These are phyloP conservation scores for Chionoecetes opilio DNA, from an alignment of 1,140 invertebrate species.

Conservation along the genomic window DNA sequence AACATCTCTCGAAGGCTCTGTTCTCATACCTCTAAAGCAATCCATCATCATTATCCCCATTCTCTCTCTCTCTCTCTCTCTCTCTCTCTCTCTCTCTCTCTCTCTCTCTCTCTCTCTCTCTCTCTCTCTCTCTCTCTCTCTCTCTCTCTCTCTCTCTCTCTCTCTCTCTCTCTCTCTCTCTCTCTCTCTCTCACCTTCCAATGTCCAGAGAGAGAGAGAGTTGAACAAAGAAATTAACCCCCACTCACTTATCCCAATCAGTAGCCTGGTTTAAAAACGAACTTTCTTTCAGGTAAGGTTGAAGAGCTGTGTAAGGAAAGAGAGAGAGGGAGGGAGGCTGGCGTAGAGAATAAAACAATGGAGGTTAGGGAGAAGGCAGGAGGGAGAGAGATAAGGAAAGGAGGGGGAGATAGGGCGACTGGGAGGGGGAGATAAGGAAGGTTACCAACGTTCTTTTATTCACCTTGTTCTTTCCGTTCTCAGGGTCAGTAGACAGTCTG, in stretches of 20 bases:
- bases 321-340: neutral
- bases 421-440: conserved; percentile 12
- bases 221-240: no score
- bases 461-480: neutral
- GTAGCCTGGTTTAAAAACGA: no score
- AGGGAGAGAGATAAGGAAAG: neutral
- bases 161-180: conserved; percentile 43
- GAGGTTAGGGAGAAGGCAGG: neutral
- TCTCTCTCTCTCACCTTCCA: conserved; percentile 17
- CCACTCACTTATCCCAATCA: no score
- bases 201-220: no score
- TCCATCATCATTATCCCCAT: no score
- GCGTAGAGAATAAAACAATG: neutral
- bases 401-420: neutral
- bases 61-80: no score
- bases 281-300: no score
- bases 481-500: neutral
- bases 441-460: neutral
- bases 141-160: conserved; percentile 46
- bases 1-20: no score
- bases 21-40: no score
- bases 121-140: conserved; percentile 31
- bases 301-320: neutral
- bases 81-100: no score
- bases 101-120: neutral